Base-by-base conservation (phyloP, 2,888 invertebrate species). In the Eutolmus rufibarbis region DNA sequence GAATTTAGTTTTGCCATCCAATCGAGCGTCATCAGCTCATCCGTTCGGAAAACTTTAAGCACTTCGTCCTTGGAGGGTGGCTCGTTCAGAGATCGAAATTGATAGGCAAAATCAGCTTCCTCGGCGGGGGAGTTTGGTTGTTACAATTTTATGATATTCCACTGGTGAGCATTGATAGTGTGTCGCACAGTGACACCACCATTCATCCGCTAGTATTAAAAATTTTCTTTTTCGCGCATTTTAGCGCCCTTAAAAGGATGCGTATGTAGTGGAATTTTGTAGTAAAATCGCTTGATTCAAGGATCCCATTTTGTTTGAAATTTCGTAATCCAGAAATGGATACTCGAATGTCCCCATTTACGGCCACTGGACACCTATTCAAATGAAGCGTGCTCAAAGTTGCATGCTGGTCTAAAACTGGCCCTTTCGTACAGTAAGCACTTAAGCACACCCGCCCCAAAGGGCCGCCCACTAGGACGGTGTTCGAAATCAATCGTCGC, bases 1-100 rank as follows among this genome's bases (percentile, higher is more conserved):
- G 79, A 79, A 79, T 8, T 51, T 79, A 28, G 79, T 79, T 79
- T 46, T 51, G 14, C 79, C 31, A 51, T 79, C 51, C 34, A 79
- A 51, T 79, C 51, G 56, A 28, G 28, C 51, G 51, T 28, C 79
- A 79, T 51, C 79, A 79, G 51, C 23, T 79, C 79, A 51, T 51
- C 79, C 79, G 51, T 23, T 51, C 16, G 79, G 79, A 28, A 79
- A 51, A 51, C 12, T 66, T 66, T 66, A 66, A 66, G 66, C 28
- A 66, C 28, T 66, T 66, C 8, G 28, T 28, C 66, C 23, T 66
- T 23, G 66, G 66, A n/a, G 66, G 66, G 66, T 23, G 66, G 28
- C 66, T 66, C 28, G 19, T 66, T 66, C 23, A 66, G 66, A 66
- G 66, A 66, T 66, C 66, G 66, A 66, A 66, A 66, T 66, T 66